Evolutionary conservation across 1,140 invertebrate species (phyloP).

Genomic region (Drosophila tristis): DNA sequence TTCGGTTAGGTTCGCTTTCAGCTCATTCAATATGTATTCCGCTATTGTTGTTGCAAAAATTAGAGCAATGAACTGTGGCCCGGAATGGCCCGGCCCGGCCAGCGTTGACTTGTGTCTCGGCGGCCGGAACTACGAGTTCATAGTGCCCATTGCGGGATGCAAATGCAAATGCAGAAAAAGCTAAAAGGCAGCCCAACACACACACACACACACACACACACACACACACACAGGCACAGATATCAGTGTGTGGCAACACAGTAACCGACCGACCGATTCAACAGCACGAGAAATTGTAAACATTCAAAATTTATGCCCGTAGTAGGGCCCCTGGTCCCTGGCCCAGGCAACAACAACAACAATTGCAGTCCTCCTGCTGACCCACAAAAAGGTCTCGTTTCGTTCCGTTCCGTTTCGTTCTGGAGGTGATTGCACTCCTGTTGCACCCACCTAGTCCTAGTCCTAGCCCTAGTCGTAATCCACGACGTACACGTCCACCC

Average conservation of each 20-base stretch:
- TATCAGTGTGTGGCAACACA: background rate
- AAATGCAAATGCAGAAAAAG: conserved; percentile 29
- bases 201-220: conserved; percentile 17
- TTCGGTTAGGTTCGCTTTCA: conserved; percentile 17
- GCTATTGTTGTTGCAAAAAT: conserved; percentile 26
- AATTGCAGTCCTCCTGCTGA: conserved; percentile 64
- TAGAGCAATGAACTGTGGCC: conserved; percentile 73
- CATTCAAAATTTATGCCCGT: conserved; percentile 64
- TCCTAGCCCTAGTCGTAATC: background rate
- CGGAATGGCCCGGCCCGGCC: background rate
- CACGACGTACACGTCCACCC: background rate
- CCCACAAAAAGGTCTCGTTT: conserved; percentile 51
- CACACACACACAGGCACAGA: conserved; percentile 35
- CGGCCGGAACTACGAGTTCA: conserved; percentile 71
- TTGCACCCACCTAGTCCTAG: background rate
- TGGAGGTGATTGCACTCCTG: conserved; percentile 61
- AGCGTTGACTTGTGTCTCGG: conserved; percentile 54
- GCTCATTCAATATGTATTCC: conserved; percentile 37
- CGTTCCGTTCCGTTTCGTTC: conserved; percentile 9
- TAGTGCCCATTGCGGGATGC: conserved; percentile 67
- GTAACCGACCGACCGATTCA: conserved; percentile 12
- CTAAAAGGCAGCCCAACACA: conserved; percentile 13
- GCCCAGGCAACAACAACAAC: conserved; percentile 37
- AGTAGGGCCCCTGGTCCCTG: too few species aligned
- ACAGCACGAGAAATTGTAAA: conserved; percentile 59